These are phyloP conservation scores for Sesia bembeciformis DNA, from an alignment of 2,888 invertebrate species.

Conservation along the genomic window DNA sequence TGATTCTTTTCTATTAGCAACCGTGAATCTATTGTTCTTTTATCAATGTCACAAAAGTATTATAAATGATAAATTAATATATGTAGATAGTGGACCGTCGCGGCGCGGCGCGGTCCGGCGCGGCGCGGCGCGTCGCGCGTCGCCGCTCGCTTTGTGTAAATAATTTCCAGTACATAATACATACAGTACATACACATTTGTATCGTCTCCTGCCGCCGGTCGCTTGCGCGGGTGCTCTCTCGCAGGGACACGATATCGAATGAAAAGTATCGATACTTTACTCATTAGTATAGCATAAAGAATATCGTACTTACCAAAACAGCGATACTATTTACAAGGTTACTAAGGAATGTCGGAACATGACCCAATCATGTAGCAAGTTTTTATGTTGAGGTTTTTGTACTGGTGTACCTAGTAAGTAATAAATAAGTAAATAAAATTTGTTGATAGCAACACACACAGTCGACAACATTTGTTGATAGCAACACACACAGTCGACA, in stretches of 20 bases:
- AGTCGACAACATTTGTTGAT: too few species aligned
- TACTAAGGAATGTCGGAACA: too few species aligned
- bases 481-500: too few species aligned
- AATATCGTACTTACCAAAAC: background rate
- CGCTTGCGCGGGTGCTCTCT: background rate
- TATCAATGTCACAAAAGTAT: background rate
- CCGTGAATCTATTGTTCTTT: background rate
- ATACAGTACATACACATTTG: too few species aligned
- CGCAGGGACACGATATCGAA: background rate
- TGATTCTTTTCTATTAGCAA: background rate
- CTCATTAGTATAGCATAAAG: background rate
- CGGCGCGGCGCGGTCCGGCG: background rate
- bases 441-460: too few species aligned
- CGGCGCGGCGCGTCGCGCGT: background rate
- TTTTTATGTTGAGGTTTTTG: too few species aligned
- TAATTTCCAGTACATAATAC: background rate
- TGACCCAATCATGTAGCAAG: too few species aligned
- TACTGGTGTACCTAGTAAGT: too few species aligned
- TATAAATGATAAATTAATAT: background rate
- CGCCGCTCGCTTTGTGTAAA: background rate
- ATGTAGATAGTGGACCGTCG: background rate
- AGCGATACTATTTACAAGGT: background rate
- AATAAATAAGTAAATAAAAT: too few species aligned
- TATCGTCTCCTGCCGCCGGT: background rate
- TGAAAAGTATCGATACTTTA: too few species aligned